Percentiles rank a stretch among this genome's conserved stretches.
Conservation (phyloP, 2,797 vertebrate genomes). For the Lagocephalus sceleratus region DNA sequence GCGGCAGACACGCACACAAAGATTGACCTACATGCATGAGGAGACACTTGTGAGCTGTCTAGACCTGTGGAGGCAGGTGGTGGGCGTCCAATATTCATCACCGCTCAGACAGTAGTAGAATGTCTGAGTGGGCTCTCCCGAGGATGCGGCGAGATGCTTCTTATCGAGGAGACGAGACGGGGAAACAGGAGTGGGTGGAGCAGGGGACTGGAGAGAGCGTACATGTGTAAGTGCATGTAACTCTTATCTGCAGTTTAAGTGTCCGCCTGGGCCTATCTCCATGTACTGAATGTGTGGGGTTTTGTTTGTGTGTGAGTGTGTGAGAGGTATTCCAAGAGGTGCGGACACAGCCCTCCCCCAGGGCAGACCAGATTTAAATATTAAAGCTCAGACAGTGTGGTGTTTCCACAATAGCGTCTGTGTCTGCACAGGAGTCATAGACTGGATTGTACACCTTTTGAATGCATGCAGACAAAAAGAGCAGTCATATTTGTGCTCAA, state of each 20-base stretch:
- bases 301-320: constrained; percentile 4
- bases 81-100: constrained; percentile 40
- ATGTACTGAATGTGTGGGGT: constrained; percentile 18
- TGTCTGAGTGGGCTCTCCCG: constrained; percentile 47
- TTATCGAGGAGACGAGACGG: constrained; percentile 7
- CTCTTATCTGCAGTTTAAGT: constrained; percentile 48
- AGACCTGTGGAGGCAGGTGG: constrained; percentile 34
- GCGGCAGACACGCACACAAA: neutral
- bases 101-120: constrained; percentile 43
- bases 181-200: constrained; percentile 27
- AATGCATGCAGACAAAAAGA: constrained; percentile 18
- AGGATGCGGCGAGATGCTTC: constrained; percentile 27
- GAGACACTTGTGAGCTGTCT: constrained; percentile 5
- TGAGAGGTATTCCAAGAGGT: constrained; percentile 32
- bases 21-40: constrained; percentile 4
- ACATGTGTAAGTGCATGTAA: constrained; percentile 52
- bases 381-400: constrained; percentile 67
- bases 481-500: no score
- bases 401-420: constrained; percentile 67
- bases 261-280: constrained; percentile 49
- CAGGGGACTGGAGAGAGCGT: constrained; percentile 10
- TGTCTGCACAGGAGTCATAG: constrained; percentile 40
- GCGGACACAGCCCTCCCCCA: constrained; percentile 48
- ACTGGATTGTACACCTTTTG: constrained; percentile 11
- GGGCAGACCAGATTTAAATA: constrained; percentile 67